phyloP scores from a whole-genome alignment of 2,797 vertebrate genomes.

The Sebastiscus albofasciatus region DNA sequence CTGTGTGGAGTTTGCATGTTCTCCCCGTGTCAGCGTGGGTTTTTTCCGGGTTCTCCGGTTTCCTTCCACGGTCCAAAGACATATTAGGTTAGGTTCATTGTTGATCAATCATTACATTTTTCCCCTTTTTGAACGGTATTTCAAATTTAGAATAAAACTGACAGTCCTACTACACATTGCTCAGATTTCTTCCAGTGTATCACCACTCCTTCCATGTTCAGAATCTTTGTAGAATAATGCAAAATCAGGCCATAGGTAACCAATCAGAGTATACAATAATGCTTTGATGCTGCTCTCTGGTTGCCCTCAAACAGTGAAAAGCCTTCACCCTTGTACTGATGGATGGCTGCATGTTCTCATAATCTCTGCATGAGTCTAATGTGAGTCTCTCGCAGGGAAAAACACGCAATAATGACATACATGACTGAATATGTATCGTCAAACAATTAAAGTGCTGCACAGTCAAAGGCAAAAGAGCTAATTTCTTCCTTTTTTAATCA shows the following conservation, averaged over 20 bases:
- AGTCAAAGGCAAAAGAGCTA: neutral
- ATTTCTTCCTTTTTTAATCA: neutral
- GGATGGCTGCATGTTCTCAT: constrained; percentile 8
- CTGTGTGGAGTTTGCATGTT: too few species aligned
- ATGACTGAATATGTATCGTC: constrained; percentile 16
- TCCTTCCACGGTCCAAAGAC: too few species aligned
- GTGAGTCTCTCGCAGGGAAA: constrained; percentile 7
- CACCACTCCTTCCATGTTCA: neutral
- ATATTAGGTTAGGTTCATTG: too few species aligned
- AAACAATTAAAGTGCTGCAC: constrained; percentile 13
- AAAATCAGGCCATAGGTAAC: neutral
- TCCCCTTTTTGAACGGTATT: neutral
- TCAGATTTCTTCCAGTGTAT: neutral
- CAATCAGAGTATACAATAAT: neutral
- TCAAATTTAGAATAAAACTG: neutral
- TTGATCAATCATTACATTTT: too few species aligned
- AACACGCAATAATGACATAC: constrained; percentile 21
- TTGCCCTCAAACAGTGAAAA: constrained; percentile 2
- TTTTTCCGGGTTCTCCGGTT: too few species aligned
- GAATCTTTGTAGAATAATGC: neutral
- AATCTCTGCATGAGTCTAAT: constrained; percentile 5
- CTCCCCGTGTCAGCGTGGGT: too few species aligned
- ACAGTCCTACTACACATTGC: neutral
- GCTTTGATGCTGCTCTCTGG: neutral
- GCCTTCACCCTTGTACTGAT: neutral